These are phyloP conservation scores for Hirudo medicinalis DNA, from an alignment of 1,140 invertebrate genomes.

Conservation along the genomic window DNA sequence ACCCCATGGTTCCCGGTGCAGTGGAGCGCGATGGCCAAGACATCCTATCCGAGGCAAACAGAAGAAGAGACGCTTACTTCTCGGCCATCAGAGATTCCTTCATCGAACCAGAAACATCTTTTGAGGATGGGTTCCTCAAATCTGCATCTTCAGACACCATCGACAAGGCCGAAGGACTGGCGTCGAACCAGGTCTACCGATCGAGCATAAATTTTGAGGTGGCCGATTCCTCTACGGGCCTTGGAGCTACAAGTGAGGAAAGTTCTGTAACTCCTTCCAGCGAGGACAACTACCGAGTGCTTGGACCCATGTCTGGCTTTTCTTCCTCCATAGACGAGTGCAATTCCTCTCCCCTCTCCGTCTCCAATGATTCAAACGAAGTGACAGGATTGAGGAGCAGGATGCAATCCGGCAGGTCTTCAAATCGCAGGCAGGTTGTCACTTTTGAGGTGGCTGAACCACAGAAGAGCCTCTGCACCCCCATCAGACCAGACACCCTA, in stretches of 20 bases:
- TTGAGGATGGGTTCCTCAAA: constrained; percentile 46
- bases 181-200: constrained; percentile 55
- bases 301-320: background rate
- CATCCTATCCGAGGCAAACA: background rate
- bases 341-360: no score
- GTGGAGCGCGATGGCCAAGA: no score
- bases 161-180: constrained; percentile 52
- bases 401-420: no score
- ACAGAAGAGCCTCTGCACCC: background rate
- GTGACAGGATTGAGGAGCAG: no score
- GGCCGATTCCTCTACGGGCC: constrained; percentile 61
- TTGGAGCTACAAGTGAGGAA: constrained; percentile 52
- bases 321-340: background rate
- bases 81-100: constrained; percentile 38
- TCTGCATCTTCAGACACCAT: constrained; percentile 41
- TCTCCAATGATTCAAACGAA: no score
- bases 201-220: constrained; percentile 47
- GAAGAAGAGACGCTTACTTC: constrained; percentile 37
- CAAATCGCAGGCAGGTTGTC: no score
- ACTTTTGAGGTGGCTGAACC: no score
- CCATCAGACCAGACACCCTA: constrained; percentile 9
- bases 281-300: constrained; percentile 19
- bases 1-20: constrained; percentile 7
- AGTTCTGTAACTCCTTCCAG: constrained; percentile 22
- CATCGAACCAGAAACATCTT: constrained; percentile 35